phyloP scores from a whole-genome alignment of 1,140 invertebrate genomes.

The Drosophila auraria region DNA sequence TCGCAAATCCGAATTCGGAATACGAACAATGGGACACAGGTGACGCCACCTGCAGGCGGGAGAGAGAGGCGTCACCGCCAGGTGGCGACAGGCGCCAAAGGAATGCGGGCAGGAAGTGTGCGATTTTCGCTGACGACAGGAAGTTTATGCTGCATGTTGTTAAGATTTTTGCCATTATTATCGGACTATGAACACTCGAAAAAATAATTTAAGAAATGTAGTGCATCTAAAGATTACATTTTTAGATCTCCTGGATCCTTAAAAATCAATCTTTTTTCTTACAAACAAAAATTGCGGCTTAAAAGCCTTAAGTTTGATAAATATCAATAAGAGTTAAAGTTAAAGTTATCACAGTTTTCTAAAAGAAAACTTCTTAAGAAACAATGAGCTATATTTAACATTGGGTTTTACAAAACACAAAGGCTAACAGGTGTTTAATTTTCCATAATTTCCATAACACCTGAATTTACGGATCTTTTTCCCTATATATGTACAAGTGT shows the following conservation, averaged over 20 bases:
- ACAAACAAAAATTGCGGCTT: no score
- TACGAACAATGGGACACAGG: neutral
- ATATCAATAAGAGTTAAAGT: no score
- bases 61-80: neutral
- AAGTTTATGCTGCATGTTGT: neutral
- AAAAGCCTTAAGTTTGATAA: no score
- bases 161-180: neutral
- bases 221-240: no score
- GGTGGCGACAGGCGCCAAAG: slow-evolving; percentile 13
- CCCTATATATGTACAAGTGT: neutral
- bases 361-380: neutral
- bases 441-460: neutral
- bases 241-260: no score
- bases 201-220: no score
- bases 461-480: neutral
- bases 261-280: no score
- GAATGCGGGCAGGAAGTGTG: slow-evolving; percentile 14
- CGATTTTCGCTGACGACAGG: neutral
- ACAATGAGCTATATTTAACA: no score
- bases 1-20: slow-evolving; percentile 1
- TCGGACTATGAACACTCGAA: no score
- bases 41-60: slow-evolving; percentile 9
- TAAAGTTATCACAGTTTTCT: no score
- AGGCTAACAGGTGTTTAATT: neutral
- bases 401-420: neutral